Evolutionary conservation across 2,888 invertebrate species (phyloP).

Genomic region (Morpho achilles): DNA sequence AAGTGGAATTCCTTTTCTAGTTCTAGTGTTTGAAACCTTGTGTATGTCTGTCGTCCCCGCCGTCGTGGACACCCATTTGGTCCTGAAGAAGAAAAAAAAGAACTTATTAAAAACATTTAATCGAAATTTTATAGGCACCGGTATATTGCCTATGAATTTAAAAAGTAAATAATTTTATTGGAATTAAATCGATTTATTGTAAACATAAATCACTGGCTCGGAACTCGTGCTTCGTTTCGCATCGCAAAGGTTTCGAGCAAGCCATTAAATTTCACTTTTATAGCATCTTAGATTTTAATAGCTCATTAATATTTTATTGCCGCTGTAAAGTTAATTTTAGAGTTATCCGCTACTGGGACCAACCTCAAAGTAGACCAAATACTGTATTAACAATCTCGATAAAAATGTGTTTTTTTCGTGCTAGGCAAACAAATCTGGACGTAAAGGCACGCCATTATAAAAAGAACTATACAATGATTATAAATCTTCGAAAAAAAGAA

Average conservation of each 20-base stretch:
- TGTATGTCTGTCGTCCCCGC: slow-evolving; percentile 98
- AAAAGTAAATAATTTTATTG: slow-evolving; percentile 25
- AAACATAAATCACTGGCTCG: slow-evolving; percentile 60
- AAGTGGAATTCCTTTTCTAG: slow-evolving; percentile 99
- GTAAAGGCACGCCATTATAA: slow-evolving; percentile 27
- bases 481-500: slow-evolving; percentile 48
- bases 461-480: background rate
- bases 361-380: slow-evolving; percentile 59
- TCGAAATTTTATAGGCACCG: slow-evolving; percentile 13
- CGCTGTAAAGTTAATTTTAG: slow-evolving; percentile 73
- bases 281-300: slow-evolving; percentile 75
- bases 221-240: slow-evolving; percentile 50
- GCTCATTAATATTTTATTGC: slow-evolving; percentile 75
- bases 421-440: slow-evolving; percentile 1
- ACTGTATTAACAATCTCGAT: slow-evolving; percentile 24
- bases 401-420: too few relatives aligned
- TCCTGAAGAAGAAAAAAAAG: slow-evolving; percentile 82
- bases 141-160: slow-evolving; percentile 17
- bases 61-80: slow-evolving; percentile 97
- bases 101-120: slow-evolving; percentile 28
- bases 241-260: slow-evolving; percentile 55
- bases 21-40: slow-evolving; percentile 98
- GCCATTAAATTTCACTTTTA: slow-evolving; percentile 76
- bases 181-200: slow-evolving; percentile 59
- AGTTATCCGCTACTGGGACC: slow-evolving; percentile 69